Base-by-base conservation (phyloP, 2,797 vertebrate genomes). In the Okamejei kenojei region DNA sequence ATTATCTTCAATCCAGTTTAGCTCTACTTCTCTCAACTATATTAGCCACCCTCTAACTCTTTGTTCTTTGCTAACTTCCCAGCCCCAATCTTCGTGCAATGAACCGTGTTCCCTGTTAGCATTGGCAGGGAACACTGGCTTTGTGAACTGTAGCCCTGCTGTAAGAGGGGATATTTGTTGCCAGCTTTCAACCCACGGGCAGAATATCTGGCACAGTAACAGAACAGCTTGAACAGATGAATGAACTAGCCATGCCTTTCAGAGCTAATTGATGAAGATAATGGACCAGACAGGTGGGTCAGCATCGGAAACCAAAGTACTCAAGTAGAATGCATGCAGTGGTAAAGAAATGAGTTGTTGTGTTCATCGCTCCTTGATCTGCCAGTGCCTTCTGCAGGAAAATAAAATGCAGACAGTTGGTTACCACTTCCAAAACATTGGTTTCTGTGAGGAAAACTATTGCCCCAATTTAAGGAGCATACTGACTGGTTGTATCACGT, bases 1-100 rank as follows among this genome's bases (percentile, higher is more conserved):
- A 86, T 29, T 63, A n/a, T n/a, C 82, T 58, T 88, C 32, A 88
- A 65, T 88, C 63, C 84, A 88, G n/a, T 68, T 88, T 63, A 88
- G 84, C n/a, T 65, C 61, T 65, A 88, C 84, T 88, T 88, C 21
- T 68, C 84, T 88, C 84, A 65, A 35, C 61, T 68, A 65, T 17
- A 88, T 68, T 63, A 7, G n/a, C 63, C 15, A 7, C 84, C 61
- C 26, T n/a, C 61, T 7, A 32, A 65, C 63, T 68, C 84, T 63
- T 86, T 86, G 63, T 88, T 88, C 58, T n/a, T n/a, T 19, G 63
- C 61, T 65, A 65, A 65, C 58, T 88, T 88, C 84, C 84, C 84
- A 88, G 84, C 61, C 84, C 23, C 84, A 35, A 32, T 35, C 61
- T 21, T 68, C 32, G 17, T 35, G 26, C 5, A 86, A 61, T n/a